A percentile compares a stretch with the other conserved stretches of the same genome.
These are phyloP conservation scores for Gopherus flavomarginatus DNA, from an alignment of 2,113 vertebrate species.

Conservation along the genomic window DNA sequence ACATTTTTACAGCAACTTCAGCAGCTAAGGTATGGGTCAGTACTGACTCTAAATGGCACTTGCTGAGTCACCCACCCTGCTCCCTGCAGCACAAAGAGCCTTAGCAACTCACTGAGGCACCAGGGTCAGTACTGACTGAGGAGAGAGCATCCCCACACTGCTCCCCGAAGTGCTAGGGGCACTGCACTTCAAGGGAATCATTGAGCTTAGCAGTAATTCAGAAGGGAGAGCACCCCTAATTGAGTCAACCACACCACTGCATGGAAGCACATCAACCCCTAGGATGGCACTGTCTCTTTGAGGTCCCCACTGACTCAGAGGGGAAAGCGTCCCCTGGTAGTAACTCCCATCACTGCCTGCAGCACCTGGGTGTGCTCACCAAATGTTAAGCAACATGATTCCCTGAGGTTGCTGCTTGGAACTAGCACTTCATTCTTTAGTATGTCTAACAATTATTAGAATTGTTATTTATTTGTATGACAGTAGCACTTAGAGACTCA, in stretches of 20 bases:
- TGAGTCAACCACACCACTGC: background rate
- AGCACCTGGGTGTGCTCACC: background rate
- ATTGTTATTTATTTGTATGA: background rate
- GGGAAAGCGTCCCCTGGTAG: background rate
- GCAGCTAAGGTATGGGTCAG: background rate
- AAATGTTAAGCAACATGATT: background rate
- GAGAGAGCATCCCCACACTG: background rate
- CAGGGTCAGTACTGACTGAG: background rate
- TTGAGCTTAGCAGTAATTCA: background rate
- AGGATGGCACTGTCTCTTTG: background rate
- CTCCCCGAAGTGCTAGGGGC: background rate
- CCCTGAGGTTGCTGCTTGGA: background rate
- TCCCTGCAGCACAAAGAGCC: background rate
- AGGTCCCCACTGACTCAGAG: too few species aligned
- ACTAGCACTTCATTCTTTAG: background rate
- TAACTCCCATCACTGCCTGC: background rate
- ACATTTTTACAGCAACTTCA: background rate
- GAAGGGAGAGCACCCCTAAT: background rate
- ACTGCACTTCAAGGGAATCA: background rate
- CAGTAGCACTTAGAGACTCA: background rate
- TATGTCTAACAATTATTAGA: background rate
- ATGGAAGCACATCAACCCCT: background rate
- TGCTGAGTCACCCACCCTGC: background rate
- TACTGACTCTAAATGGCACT: background rate
- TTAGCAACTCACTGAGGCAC: background rate